Conservation (phyloP, 2,888 invertebrate species). For the Melipona bicolor region DNA sequence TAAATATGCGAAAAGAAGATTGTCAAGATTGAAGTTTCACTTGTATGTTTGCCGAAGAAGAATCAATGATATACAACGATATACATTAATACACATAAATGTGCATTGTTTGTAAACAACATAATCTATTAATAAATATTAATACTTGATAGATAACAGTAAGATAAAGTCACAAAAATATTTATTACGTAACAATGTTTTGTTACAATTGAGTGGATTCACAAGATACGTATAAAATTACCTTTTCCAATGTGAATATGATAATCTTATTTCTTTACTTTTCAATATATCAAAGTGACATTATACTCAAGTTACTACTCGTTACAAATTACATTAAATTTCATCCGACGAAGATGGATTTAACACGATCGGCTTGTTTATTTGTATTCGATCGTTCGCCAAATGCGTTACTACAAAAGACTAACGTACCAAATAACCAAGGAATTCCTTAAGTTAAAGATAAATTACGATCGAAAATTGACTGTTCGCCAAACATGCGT, state of each 20-base stretch:
- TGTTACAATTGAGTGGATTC: neutral
- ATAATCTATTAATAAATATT: too few relatives aligned
- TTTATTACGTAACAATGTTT: neutral
- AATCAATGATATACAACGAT: too few relatives aligned
- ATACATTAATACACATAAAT: too few relatives aligned
- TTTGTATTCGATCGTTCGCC: neutral
- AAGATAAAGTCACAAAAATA: neutral
- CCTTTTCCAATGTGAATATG: neutral
- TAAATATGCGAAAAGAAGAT: too few relatives aligned
- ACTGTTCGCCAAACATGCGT: conserved; percentile 37
- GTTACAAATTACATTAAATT: neutral
- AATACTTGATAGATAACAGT: neutral
- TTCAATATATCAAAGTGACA: neutral
- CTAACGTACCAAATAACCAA: neutral
- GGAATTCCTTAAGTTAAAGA: conserved; percentile 39
- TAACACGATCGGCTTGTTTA: neutral
- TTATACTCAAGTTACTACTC: neutral
- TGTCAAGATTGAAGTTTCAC: too few relatives aligned
- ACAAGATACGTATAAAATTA: neutral
- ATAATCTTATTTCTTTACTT: neutral
- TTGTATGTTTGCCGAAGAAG: too few relatives aligned
- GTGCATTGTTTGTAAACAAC: too few relatives aligned
- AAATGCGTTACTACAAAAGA: neutral
- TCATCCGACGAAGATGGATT: neutral
- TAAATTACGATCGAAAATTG: conserved; percentile 42